These are phyloP conservation scores for Lycia hirtaria DNA, from an alignment of 2,888 invertebrate genomes.

Conservation along the genomic window DNA sequence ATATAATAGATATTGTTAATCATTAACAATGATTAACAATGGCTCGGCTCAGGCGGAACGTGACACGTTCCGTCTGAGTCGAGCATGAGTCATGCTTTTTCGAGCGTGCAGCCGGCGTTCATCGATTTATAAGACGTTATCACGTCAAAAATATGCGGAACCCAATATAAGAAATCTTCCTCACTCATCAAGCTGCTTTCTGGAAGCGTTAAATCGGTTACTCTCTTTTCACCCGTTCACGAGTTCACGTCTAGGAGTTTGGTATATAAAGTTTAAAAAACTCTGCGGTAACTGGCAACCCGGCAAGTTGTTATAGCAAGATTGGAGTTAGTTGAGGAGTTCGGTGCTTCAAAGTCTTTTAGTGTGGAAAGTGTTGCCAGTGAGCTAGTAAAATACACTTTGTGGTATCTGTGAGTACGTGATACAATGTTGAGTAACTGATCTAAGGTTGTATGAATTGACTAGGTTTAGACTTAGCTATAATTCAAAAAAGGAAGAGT, in stretches of 20 bases:
- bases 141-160: constrained; percentile 1
- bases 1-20: too few relatives aligned
- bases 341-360: constrained; percentile 8
- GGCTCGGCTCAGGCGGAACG: too few relatives aligned
- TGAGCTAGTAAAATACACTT: constrained; percentile 1
- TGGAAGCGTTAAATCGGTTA: constrained; percentile 24
- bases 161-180: not conserved
- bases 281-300: constrained; percentile 1
- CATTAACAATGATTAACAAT: too few relatives aligned
- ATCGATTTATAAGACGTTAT: too few relatives aligned
- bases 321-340: constrained; percentile 13
- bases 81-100: too few relatives aligned
- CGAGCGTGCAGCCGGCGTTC: too few relatives aligned
- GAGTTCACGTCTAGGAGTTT: constrained; percentile 16
- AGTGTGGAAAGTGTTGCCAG: constrained; percentile 7
- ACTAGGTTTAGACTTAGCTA: too few relatives aligned
- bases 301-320: constrained; percentile 14
- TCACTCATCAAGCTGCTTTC: not conserved
- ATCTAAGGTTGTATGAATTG: not conserved
- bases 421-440: not conserved
- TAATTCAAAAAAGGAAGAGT: too few relatives aligned
- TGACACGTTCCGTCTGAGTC: too few relatives aligned
- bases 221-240: constrained; percentile 26
- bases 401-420: not conserved
- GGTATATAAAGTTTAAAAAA: constrained; percentile 14